These are phyloP conservation scores for Hoplostethus mediterraneus DNA, from an alignment of 2,797 vertebrate genomes.

Conservation along the genomic window DNA sequence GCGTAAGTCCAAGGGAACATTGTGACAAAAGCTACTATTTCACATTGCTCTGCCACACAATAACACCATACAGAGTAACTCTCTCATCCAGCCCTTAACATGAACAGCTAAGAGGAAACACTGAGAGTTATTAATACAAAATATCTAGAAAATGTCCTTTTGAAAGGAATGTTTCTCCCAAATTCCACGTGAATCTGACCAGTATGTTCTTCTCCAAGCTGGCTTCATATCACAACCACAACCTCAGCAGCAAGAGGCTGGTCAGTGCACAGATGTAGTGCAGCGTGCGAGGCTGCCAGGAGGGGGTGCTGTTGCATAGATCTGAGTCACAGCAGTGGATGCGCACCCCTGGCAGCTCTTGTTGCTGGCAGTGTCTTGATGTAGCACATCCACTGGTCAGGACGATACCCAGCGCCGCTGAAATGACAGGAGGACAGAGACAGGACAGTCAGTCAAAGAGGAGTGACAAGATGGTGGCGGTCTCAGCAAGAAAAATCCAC, in stretches of 20 bases:
- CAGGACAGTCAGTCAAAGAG: slow-evolving; percentile 56
- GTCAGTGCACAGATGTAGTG: slow-evolving; percentile 70
- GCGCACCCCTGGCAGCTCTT: slow-evolving; percentile 90
- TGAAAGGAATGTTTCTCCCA: slow-evolving; percentile 6
- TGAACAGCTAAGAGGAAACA: slow-evolving; percentile 38
- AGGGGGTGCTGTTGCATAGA: slow-evolving; percentile 84
- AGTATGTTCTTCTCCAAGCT: slow-evolving; percentile 9
- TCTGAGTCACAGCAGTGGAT: slow-evolving; percentile 89
- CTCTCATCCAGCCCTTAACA: slow-evolving; percentile 38
- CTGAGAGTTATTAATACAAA: slow-evolving; percentile 32
- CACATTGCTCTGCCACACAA: slow-evolving; percentile 39
- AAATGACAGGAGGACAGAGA: slow-evolving; percentile 47
- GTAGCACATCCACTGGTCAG: slow-evolving; percentile 93
- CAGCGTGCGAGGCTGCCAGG: slow-evolving; percentile 54
- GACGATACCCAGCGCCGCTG: slow-evolving; percentile 90
- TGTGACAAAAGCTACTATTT: slow-evolving; percentile 47
- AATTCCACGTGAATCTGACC: slow-evolving; percentile 30
- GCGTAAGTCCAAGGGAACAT: slow-evolving; percentile 41
- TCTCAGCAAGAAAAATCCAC: slow-evolving; percentile 76
- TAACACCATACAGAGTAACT: slow-evolving; percentile 46
- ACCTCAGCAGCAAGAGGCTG: slow-evolving; percentile 68
- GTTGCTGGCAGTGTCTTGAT: slow-evolving; percentile 93
- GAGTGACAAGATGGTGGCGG: slow-evolving; percentile 70
- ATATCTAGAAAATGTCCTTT: slow-evolving; percentile 39
- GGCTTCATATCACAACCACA: slow-evolving; percentile 71